Evolutionary conservation across 2,888 invertebrate genomes (phyloP), one percentile per base, ranked within the genome.

Genomic region (Venustoraphidia nigricollis): DNA sequence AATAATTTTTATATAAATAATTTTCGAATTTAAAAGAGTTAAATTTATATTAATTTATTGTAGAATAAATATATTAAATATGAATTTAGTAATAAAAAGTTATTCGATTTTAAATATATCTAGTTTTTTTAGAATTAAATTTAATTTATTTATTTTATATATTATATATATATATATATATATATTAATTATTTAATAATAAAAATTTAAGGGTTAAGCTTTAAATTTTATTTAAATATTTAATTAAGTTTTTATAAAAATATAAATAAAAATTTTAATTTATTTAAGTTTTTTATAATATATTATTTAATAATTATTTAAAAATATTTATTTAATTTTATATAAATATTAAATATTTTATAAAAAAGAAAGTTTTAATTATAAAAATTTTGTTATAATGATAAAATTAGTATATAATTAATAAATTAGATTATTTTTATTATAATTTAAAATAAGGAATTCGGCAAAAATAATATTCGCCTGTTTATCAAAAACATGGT

Each of bases 401-500:
- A n/a, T 10, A 8, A 14, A 43, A 17, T 10, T 17, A 17, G 35
- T 47, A 17, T 11, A 11, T 11, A 10, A 35, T 41, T 42, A 45
- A 36, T 45, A 9, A 43, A 34, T 2, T 36, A 17, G 10, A 47
- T 27, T 37, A 8, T 37, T 34, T 43, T 44, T 37, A 36, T 51
- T 55, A 43, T 13, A 38, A 36, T 47, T 71, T 69, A 67, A 60
- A 59, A 55, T 68, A 73, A 78, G 70, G 70, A 79, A 79, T 68
- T 78, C 69, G 73, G 73, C 77, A 79, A 78, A 72, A 3, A 55
- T 66, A 62, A 71, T 77, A 65, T 75, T 73, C 73, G 76, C 73
- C 73, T 81, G 80, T 82, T 82, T 81, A 83, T 68, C 77, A 81
- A 81, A 82, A 81, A 81, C 79, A 80, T 81, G 73, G 74, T 75